A percentile compares a stretch with the other conserved stretches of the same genome.
Conservation (phyloP, 2,888 invertebrate species). For the Syrista parreyssii region DNA sequence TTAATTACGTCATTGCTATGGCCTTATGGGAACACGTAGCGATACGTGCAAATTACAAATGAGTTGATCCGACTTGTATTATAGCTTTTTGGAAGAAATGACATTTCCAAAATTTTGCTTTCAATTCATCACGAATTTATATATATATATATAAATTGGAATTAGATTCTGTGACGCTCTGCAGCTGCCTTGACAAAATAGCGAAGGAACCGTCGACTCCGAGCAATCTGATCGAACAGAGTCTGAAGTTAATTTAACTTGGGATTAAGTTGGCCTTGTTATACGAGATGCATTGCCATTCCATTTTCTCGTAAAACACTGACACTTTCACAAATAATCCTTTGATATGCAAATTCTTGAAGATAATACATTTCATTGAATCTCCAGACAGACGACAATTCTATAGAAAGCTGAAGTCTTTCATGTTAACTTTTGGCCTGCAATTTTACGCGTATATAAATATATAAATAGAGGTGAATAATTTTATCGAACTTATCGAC, state of each 20-base stretch:
- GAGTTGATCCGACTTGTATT: neutral
- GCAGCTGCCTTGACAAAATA: neutral
- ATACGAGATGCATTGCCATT: neutral
- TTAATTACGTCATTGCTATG: neutral
- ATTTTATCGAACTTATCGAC: too few species aligned
- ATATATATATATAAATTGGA: neutral
- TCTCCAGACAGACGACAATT: neutral
- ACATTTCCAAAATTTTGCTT: neutral
- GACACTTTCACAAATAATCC: constrained; percentile 1
- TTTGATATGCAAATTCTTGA: neutral
- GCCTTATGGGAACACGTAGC: neutral
- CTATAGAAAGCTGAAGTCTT: neutral
- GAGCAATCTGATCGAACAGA: neutral
- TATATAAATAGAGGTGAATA: too few species aligned
- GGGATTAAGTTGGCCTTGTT: neutral
- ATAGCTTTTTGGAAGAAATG: neutral
- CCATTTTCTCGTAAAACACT: neutral
- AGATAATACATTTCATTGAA: neutral
- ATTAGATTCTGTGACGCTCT: neutral
- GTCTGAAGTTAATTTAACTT: neutral
- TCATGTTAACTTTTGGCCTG: neutral
- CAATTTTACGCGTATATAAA: neutral
- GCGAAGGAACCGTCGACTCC: neutral
- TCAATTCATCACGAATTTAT: neutral
- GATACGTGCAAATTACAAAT: neutral